Percentiles rank a stretch among this genome's conserved stretches.
phyloP scores from a whole-genome alignment of 2,113 vertebrate genomes.

The Misgurnus anguillicaudatus region DNA sequence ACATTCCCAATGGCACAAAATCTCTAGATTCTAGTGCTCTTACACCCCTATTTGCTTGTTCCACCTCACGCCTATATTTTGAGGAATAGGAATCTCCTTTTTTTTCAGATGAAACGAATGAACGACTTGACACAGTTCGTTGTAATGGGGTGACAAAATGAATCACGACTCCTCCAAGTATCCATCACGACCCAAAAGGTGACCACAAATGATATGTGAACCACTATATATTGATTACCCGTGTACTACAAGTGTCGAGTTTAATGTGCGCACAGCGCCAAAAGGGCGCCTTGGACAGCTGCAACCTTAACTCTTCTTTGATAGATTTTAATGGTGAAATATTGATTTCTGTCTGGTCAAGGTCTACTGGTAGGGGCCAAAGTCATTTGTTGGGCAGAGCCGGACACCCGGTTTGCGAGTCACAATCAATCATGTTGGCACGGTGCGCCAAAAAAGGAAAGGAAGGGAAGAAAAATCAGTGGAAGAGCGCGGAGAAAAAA shows the following conservation, averaged over 20 bases:
- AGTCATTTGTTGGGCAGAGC: slow-evolving; percentile 98
- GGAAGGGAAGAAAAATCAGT: slow-evolving; percentile 13
- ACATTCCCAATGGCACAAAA: slow-evolving; percentile 87
- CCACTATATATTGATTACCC: slow-evolving; percentile 97
- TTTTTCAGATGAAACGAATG: slow-evolving; percentile 85
- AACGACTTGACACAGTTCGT: slow-evolving; percentile 86
- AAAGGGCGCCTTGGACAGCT: slow-evolving; percentile 95
- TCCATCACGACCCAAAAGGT: slow-evolving; percentile 94
- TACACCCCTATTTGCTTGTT: slow-evolving; percentile 18
- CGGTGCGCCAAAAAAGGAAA: slow-evolving; percentile 50
- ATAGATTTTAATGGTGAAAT: slow-evolving; percentile 99
- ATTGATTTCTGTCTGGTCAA: slow-evolving; percentile 99
- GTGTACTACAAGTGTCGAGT: slow-evolving; percentile 97
- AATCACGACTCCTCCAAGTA: slow-evolving; percentile 96
- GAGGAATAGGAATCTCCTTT: slow-evolving; percentile 86
- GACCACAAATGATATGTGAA: slow-evolving; percentile 99
- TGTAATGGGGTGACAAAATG: slow-evolving; percentile 99
- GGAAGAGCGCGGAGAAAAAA: slow-evolving; percentile 20
- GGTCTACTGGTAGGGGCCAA: slow-evolving; percentile 95
- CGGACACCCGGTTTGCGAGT: slow-evolving; percentile 84
- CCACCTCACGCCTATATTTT: slow-evolving; percentile 48
- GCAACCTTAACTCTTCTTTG: slow-evolving; percentile 95
- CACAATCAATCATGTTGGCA: slow-evolving; percentile 96
- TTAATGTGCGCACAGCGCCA: slow-evolving; percentile 93
- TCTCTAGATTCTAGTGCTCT: slow-evolving; percentile 67